Evolutionary conservation across 2,888 invertebrate genomes (phyloP), one percentile per base, ranked within the genome.

Genomic region (Dorcus parallelipipedus): DNA sequence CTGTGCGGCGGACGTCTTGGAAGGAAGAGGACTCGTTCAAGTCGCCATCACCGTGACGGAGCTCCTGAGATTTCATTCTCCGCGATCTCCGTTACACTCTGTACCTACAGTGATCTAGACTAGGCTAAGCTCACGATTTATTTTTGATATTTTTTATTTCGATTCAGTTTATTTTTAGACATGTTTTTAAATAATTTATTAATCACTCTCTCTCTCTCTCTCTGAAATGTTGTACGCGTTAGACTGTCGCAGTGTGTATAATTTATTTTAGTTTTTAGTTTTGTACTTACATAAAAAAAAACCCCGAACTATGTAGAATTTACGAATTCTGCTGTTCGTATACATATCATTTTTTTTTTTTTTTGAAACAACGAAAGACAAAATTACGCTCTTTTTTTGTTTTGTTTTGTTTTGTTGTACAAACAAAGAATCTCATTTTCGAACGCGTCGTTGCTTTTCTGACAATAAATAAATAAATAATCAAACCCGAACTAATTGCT

Each of bases 1-100:
- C 80, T 92, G 93, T 76, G 88, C 95, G 40, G 89, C 93, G 39
- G 95, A 95, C 78, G 91, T 96, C n/a, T 81, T 96, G 47, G 95
- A 95, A 79, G 94, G 94, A 57, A 90, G 93, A 74, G 91, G 91
- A 1, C 85, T 91, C 9, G 90, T 93, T 2, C 90, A 93, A 74
- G 89, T 95, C 23, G 94, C 95, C 50, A 89, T 93, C 63, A 95
- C 95, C 0, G 94, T 95, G 20, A 86, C 89, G 1, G 93, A 94
- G 76, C 80, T 95, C 10, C 82, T 94, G 52, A 83, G 89, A 62
- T 84, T 91, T 75, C 84, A 88, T 68, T 81, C 82, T 49, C 75
- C 76, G 6, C 75, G 73, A 66, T 79, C 79, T 56, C 78, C 79
- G 9, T 49, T 76, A 43, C 76, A 77, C 52, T 33, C 57, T 40